Evolutionary conservation across 2,888 invertebrate species (phyloP).

Genomic region (Philaethria dido): DNA sequence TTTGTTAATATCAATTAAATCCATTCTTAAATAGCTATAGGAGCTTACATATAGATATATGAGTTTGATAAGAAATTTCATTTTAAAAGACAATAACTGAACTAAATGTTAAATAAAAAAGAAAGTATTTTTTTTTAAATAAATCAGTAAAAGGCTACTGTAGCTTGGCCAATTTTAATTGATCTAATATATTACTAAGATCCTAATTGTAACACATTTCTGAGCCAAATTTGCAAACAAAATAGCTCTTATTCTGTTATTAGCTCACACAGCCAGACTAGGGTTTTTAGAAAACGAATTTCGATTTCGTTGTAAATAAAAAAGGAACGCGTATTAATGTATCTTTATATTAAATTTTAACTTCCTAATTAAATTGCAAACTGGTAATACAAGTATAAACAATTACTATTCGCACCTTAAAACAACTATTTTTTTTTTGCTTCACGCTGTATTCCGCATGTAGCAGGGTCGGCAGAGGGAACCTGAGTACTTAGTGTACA

Average conservation of each 20-base stretch:
- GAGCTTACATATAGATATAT: too few species aligned
- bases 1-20: not conserved
- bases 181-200: not conserved
- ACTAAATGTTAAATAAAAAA: too few species aligned
- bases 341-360: not conserved
- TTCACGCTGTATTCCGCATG: too few species aligned
- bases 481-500: too few species aligned
- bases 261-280: conserved; percentile 49
- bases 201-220: conserved; percentile 41
- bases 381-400: too few species aligned
- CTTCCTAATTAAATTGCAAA: not conserved
- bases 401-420: too few species aligned
- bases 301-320: not conserved
- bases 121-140: too few species aligned
- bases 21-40: not conserved
- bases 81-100: too few species aligned
- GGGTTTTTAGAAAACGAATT: conserved; percentile 8
- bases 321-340: not conserved
- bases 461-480: too few species aligned
- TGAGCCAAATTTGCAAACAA: conserved; percentile 57
- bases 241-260: conserved; percentile 56
- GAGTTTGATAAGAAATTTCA: not conserved
- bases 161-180: not conserved
- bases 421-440: too few species aligned
- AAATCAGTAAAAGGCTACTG: not conserved